A percentile compares a stretch with the other conserved stretches of the same genome.
These are phyloP conservation scores for Araneus ventricosus DNA, from an alignment of 1,140 invertebrate genomes.

Conservation along the genomic window DNA sequence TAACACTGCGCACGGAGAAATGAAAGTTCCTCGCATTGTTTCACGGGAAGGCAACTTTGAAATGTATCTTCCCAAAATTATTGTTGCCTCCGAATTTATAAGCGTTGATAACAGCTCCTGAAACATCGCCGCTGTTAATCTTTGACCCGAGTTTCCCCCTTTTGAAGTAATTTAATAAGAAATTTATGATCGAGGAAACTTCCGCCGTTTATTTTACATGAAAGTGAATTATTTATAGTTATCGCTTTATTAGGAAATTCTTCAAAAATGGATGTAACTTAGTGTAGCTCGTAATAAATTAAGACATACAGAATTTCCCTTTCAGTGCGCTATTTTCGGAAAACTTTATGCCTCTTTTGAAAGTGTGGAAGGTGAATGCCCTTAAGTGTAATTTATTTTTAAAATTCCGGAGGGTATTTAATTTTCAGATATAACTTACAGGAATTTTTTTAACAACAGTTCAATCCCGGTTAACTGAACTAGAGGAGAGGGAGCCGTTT, in stretches of 20 bases:
- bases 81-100: slow-evolving; percentile 14
- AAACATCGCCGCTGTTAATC: slow-evolving; percentile 17
- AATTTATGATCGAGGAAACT: slow-evolving; percentile 38
- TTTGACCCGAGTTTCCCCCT: background rate
- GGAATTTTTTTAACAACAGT: no score
- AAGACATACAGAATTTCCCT: background rate
- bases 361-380: no score
- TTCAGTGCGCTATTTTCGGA: no score
- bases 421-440: no score
- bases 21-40: background rate
- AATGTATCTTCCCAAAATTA: background rate
- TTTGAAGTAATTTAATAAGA: slow-evolving; percentile 37
- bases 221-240: slow-evolving; percentile 17
- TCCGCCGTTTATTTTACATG: background rate
- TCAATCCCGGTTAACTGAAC: no score
- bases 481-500: no score
- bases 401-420: no score
- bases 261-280: background rate
- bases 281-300: background rate
- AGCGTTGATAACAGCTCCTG: background rate
- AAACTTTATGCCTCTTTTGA: no score
- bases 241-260: background rate
- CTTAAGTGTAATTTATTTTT: no score
- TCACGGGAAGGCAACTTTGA: background rate
- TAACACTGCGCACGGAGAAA: background rate